Evolutionary conservation across 2,113 vertebrate genomes (phyloP), one percentile per base, ranked within the genome.

Genomic region (Myotis lucifugus): DNA sequence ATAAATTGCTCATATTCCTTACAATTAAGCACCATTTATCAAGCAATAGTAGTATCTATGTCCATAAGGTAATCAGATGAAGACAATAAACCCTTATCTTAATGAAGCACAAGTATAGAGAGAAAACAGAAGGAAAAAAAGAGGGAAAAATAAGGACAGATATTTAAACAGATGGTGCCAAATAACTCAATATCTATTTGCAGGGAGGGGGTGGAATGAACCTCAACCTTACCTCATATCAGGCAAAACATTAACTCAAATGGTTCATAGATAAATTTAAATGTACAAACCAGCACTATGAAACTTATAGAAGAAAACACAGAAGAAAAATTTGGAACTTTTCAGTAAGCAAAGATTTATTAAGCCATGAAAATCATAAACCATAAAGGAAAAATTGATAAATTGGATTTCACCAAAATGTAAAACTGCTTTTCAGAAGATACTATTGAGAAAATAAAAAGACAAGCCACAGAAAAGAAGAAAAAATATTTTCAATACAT

Each of bases 341-440:
- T 52, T 23, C 13, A 83, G 40, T 52, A 88, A 34, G 25, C 42
- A 54, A 82, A 93, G 50, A 91, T 93, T 87, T 91, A 70, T 84
- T 42, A 85, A 37, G 21, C 52, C 18, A 23, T 15, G 70, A 27
- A 95, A 69, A 64, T 14, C 11, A 85, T 59, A 79, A 69, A 86
- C 10, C 13, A 27, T 73, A 83, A 82, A 82, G 91, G 21, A 27
- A 90, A 83, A 67, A 87, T 11, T 34, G 37, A 91, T 74, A 59
- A 95, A 48, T 27, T n/a, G 19, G 42, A 73, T 6, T 90, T 77
- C 15, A 69, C 37, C 12, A 93, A 93, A 91, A 94, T 91, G 50
- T 70, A 27, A 87, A 94, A 56, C 12, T 61, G n/a, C 25, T 86
- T 21, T 93, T 83, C 34, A 61, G 69, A 91, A 85, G 23, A 79